Base-by-base conservation (phyloP, 2,797 vertebrate species). In the Brachymystax lenok region DNA sequence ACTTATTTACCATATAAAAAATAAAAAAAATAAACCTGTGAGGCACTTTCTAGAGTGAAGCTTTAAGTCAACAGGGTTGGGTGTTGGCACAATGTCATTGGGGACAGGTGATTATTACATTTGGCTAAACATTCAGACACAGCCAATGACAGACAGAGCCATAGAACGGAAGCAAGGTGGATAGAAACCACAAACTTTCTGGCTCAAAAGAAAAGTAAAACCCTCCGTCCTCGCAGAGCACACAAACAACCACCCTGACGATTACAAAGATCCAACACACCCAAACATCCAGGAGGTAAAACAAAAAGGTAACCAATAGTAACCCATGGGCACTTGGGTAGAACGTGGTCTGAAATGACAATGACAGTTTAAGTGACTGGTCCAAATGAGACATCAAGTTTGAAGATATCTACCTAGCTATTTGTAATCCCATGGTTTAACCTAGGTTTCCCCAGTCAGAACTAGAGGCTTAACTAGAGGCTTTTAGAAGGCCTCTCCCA, bases 21-120 rank as follows among this genome's bases (percentile, higher is more conserved):
- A 24, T 24, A 24, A 24, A 24, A 24, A 35, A 28, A 82, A 87
- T 56, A 76, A 74, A 74, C 76, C 51, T 64, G 28, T 67, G 88
- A 92, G 90, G 89, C 90, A 92, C 91, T 92, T 91, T 54, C 77
- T 61, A 77, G 64, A 63, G 27, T 19, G 54, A 61, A 24, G 71
- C 71, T 51, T 59, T n/a, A 69, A 63, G 83, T 74, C 33, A 76
- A 66, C n/a, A 76, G 67, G 51, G 80, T 79, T 8, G 3, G 54
- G 52, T 69, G 81, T 87, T 90, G 87, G 89, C 90, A 90, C 86
- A 82, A 81, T 86, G 86, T 90, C 70, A 4, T 28, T 78, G 80
- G 68, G 69, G 77, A 67, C 80, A 68, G 52, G 59, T 69, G 54
- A 61, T 56, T 10, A 77, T 81, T 30, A 77, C 78, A 40, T 78